Evolutionary conservation across 2,113 vertebrate genomes (phyloP).

Genomic region (Alethe castanea): DNA sequence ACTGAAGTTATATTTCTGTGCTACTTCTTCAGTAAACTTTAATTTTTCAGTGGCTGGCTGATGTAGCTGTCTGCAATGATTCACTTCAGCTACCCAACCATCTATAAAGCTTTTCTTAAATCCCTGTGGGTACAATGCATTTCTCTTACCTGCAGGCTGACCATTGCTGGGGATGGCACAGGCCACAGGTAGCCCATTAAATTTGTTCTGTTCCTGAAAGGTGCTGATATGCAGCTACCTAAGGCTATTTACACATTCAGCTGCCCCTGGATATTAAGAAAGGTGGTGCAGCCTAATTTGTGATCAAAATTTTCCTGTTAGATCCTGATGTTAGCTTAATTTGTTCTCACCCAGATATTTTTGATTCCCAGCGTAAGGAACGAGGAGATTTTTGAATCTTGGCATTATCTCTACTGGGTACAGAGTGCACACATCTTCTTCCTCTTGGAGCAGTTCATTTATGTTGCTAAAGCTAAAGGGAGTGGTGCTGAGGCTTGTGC

Average conservation of each 20-base stretch:
- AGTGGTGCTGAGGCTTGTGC: rapidly evolving
- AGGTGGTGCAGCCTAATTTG: background rate
- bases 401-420: background rate
- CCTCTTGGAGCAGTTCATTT: background rate
- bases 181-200: background rate
- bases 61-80: background rate
- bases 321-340: background rate
- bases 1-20: background rate
- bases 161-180: background rate
- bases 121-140: background rate
- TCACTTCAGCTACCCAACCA: background rate
- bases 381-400: background rate
- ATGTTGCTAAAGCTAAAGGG: background rate
- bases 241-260: background rate
- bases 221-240: background rate
- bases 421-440: rapidly evolving
- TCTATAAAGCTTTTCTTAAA: background rate
- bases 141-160: background rate
- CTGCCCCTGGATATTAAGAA: background rate
- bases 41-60: constrained; percentile 17
- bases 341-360: background rate
- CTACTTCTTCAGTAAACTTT: background rate
- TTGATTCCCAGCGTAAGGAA: background rate
- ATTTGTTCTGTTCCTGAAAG: background rate
- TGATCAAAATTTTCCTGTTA: background rate